Base-by-base conservation (phyloP, 2,797 vertebrate genomes). In the Geotrypetes seraphini region DNA sequence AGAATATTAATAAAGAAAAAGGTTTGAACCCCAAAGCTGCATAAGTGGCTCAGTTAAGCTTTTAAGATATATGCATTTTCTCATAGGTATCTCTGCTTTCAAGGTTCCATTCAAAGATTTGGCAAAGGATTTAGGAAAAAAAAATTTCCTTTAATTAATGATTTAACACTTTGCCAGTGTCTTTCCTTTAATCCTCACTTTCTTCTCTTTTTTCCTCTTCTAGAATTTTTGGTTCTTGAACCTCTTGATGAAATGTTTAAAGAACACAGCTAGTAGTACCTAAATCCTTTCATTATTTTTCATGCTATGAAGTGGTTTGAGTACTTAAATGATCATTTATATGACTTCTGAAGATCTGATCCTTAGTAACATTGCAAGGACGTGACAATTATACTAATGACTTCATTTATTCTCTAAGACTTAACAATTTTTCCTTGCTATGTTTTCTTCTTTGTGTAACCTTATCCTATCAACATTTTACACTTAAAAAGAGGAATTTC, bases 301-400 rank as follows among this genome's bases (percentile, higher is more conserved):
- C 28, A 47, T 48, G n/a, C 31, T 53, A 19, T 47, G 28, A 31
- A 48, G 13, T 38, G 29, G 16, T 33, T 65, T 27, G 5, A 25
- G 8, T 38, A 28, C 49, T 53, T 57, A 9, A 42, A 57, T 41
- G 23, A 45, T 27, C 58, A 41, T 48, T 47, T 51, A 42, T 47
- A n/a, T 39, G 18, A 26, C 31, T 61, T 53, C 36, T 8, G 17
- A 22, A 32, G 19, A 22, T 39, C 12, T 34, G 26, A 42, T 15
- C 19, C 23, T 25, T 20, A 49, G 17, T 18, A 38, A 51, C 4
- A 10, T 16, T 31, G 15, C 9, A 13, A 30, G 37, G 26, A 25
- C 14, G 38, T 23, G 22, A 37, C 55, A 29, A 32, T 33, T 22
- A 36, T 38, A 53, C 42, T 38, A 48, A 35, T 16, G 14, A 2